Evolutionary conservation across 2,888 invertebrate genomes (phyloP).

Genomic region (Eubasilissa splendida): DNA sequence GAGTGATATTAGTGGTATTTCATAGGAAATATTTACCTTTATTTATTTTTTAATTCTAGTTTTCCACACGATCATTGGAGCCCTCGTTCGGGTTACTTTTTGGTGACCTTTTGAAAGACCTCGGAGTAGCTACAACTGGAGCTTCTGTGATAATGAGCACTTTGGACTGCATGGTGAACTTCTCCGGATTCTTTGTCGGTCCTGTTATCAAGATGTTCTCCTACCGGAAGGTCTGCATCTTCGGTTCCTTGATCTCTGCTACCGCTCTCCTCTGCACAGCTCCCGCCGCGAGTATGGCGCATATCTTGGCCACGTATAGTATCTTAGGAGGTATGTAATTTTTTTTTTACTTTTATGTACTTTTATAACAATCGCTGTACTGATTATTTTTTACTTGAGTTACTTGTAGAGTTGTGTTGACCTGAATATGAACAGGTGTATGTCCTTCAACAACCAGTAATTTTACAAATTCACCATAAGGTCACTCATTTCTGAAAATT

Average conservation of each 20-base stretch:
- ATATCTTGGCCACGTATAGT: slow-evolving; percentile 82
- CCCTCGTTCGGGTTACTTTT: slow-evolving; percentile 88
- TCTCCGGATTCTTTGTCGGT: slow-evolving; percentile 84
- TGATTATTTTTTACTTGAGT: too few species aligned
- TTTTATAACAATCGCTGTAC: too few species aligned
- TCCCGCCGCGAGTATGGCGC: slow-evolving; percentile 80
- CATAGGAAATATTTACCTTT: neutral
- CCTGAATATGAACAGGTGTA: too few species aligned
- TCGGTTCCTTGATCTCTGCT: slow-evolving; percentile 78
- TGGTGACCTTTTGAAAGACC: slow-evolving; percentile 79
- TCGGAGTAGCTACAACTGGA: slow-evolving; percentile 82
- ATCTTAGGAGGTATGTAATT: slow-evolving; percentile 79
- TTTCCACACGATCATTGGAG: slow-evolving; percentile 85
- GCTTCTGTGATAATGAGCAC: slow-evolving; percentile 84
- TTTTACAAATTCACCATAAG: too few species aligned
- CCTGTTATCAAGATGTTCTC: slow-evolving; percentile 84
- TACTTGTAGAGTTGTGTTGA: too few species aligned
- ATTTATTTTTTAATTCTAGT: slow-evolving; percentile 72
- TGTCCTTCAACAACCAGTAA: too few species aligned
- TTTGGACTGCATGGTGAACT: slow-evolving; percentile 83
- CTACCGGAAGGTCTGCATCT: slow-evolving; percentile 80
- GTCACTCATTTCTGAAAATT: too few species aligned
- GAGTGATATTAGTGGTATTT: too few species aligned
- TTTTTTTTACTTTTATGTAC: neutral
- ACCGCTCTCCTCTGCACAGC: slow-evolving; percentile 79